phyloP scores from a whole-genome alignment of 2,113 vertebrate genomes.

The Halcyon malimbica region DNA sequence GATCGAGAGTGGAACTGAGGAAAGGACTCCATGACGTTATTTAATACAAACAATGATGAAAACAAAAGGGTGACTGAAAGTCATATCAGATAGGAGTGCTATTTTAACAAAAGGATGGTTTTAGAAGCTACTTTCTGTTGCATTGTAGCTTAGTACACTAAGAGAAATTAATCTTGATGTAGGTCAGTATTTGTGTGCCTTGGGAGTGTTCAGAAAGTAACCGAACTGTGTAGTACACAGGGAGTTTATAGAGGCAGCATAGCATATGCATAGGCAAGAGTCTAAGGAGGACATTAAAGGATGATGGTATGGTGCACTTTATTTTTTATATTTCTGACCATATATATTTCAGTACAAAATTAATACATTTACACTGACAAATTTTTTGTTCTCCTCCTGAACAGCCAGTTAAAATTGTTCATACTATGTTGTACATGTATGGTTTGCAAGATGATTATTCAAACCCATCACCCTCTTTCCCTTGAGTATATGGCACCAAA shows the following conservation, averaged over 20 bases:
- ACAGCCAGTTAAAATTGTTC: background rate
- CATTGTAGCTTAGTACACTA: background rate
- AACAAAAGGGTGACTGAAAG: background rate
- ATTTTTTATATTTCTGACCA: background rate
- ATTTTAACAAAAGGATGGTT: background rate
- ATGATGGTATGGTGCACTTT: background rate
- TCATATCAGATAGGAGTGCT: background rate
- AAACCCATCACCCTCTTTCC: background rate
- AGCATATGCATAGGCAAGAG: background rate
- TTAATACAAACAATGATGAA: background rate
- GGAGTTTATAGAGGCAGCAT: background rate
- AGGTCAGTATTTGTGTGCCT: background rate
- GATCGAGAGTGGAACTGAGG: background rate
- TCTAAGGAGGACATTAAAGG: background rate
- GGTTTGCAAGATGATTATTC: background rate
- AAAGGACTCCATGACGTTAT: background rate
- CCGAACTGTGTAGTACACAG: no score
- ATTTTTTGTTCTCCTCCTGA: background rate
- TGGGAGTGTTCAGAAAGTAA: background rate
- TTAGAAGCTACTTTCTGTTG: background rate
- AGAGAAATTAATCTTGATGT: background rate
- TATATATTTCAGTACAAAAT: background rate
- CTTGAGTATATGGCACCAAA: conserved; percentile 34
- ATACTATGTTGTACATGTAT: background rate
- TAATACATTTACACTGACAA: background rate